Evolutionary conservation across 2,888 invertebrate genomes (phyloP).

Genomic region (Apodemia zela): DNA sequence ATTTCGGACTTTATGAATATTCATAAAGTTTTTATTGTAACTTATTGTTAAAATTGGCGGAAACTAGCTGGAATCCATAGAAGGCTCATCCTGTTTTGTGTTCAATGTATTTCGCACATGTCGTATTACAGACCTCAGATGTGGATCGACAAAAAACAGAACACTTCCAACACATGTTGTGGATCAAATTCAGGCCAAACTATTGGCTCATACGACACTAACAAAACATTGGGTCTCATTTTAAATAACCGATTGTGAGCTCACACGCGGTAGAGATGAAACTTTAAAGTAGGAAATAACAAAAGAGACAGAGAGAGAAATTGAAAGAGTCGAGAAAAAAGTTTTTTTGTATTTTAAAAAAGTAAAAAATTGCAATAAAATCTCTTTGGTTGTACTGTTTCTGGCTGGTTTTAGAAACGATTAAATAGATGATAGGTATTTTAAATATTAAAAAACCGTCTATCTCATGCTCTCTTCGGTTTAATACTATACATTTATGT

Average conservation of each 20-base stretch:
- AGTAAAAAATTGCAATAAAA: no score
- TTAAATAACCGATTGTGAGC: neutral
- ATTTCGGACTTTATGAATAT: neutral
- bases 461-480: no score
- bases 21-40: slow-evolving; percentile 1
- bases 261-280: no score
- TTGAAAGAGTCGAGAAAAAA: no score
- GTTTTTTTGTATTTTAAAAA: no score
- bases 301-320: no score
- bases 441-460: no score
- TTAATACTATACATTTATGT: no score
- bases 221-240: slow-evolving; percentile 18
- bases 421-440: no score
- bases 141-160: slow-evolving; percentile 70
- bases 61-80: slow-evolving; percentile 43
- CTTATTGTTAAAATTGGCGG: slow-evolving; percentile 16
- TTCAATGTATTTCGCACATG: slow-evolving; percentile 65
- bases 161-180: slow-evolving; percentile 55
- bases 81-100: slow-evolving; percentile 49
- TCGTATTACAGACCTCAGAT: slow-evolving; percentile 57
- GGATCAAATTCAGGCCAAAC: slow-evolving; percentile 52
- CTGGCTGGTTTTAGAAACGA: no score
- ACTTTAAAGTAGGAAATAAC: no score
- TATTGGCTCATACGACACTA: slow-evolving; percentile 39
- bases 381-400: no score